These are phyloP conservation scores for Himantopus leucocephalus DNA, from an alignment of 2,113 vertebrate species.

Conservation along the genomic window DNA sequence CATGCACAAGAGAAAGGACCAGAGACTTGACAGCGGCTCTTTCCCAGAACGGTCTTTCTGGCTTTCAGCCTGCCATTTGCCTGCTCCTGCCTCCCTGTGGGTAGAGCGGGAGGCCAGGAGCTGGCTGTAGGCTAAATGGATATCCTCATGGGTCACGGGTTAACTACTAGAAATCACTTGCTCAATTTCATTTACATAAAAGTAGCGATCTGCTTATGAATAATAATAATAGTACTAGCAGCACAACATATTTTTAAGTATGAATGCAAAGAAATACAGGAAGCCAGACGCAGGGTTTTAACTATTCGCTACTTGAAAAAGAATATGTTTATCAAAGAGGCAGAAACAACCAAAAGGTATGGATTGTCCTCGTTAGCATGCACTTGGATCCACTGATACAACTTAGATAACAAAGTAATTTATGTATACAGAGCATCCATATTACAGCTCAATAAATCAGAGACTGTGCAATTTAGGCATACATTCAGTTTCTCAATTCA, in stretches of 20 bases:
- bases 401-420: not conserved
- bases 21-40: not conserved
- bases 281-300: not conserved
- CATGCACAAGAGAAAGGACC: not conserved
- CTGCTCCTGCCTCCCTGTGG: not conserved
- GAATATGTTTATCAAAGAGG: not conserved
- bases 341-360: not conserved
- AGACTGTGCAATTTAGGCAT: not conserved
- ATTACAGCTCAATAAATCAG: not conserved
- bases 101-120: not conserved
- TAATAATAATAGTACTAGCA: not conserved
- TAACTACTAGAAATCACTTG: not conserved
- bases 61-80: not conserved
- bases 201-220: not conserved
- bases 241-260: not conserved
- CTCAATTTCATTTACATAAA: not conserved
- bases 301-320: not conserved
- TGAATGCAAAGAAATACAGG: not conserved
- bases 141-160: not conserved
- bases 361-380: not conserved
- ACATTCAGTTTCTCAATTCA: not conserved
- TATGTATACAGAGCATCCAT: not conserved
- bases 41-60: not conserved
- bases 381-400: not conserved
- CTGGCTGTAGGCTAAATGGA: not conserved